These are phyloP conservation scores for Maniola hyperantus DNA, from an alignment of 2,888 invertebrate species.

Conservation along the genomic window DNA sequence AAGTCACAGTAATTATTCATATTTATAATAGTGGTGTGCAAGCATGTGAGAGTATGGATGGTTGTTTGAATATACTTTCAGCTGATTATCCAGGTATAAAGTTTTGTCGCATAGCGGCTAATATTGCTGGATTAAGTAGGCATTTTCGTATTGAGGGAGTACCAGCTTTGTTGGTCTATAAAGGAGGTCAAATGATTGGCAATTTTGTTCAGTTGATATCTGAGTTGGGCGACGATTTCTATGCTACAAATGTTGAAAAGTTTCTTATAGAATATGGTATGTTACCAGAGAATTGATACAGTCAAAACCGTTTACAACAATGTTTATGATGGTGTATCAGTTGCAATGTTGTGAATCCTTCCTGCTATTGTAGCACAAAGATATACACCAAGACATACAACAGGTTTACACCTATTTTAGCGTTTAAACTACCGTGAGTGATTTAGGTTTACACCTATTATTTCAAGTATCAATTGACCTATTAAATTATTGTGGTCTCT, in stretches of 20 bases:
- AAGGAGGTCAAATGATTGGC: conserved; percentile 93
- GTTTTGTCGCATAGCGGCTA: conserved; percentile 93
- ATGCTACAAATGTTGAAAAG: conserved; percentile 93
- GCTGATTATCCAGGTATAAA: conserved; percentile 91
- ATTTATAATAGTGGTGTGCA: conserved; percentile 89
- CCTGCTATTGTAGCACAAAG: no score
- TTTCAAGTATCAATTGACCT: no score
- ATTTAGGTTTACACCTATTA: no score
- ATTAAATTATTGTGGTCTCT: no score
- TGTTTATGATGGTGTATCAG: no score
- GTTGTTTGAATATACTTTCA: conserved; percentile 89
- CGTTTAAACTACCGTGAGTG: no score
- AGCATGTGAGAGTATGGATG: conserved; percentile 92
- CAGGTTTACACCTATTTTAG: no score
- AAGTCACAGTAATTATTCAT: conserved; percentile 93
- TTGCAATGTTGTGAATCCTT: no score
- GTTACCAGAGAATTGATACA: conserved; percentile 81
- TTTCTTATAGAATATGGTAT: conserved; percentile 94
- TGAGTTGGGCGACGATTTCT: conserved; percentile 95
- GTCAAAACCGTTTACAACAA: no score
- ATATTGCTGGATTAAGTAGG: conserved; percentile 92
- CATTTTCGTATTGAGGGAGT: conserved; percentile 93
- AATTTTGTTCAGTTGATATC: conserved; percentile 95
- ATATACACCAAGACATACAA: no score
- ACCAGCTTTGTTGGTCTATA: conserved; percentile 96